These are phyloP conservation scores for Beris chalybata DNA, from an alignment of 2,888 invertebrate genomes.

Conservation along the genomic window DNA sequence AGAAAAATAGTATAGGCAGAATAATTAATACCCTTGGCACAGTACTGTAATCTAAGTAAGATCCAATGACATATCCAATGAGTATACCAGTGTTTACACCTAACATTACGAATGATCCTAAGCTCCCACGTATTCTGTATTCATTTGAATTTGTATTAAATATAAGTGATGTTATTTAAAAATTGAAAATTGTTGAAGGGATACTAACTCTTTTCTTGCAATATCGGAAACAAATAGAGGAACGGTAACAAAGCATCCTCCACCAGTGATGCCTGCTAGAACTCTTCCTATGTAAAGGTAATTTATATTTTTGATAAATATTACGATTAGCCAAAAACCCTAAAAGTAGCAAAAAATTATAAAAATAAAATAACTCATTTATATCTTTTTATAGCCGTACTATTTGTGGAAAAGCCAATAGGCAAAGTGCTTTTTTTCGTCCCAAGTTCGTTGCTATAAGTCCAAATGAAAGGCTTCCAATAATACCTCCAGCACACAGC, in stretches of 20 bases:
- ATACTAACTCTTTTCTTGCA: slow-evolving; percentile 49
- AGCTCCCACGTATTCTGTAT: slow-evolving; percentile 38
- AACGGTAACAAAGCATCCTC: slow-evolving; percentile 48
- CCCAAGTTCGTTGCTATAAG: slow-evolving; percentile 48
- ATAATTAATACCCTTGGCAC: slow-evolving; percentile 36
- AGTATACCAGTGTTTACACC: slow-evolving; percentile 37
- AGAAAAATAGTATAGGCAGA: slow-evolving; percentile 34
- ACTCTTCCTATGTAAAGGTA: slow-evolving; percentile 50
- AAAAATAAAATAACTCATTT: background rate
- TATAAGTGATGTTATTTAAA: too few species aligned
- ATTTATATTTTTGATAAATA: slow-evolving; percentile 47
- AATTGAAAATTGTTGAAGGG: background rate
- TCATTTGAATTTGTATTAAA: background rate
- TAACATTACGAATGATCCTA: slow-evolving; percentile 36
- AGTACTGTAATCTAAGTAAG: slow-evolving; percentile 34
- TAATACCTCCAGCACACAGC: slow-evolving; percentile 48
- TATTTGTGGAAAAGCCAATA: slow-evolving; percentile 50
- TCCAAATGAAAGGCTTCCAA: slow-evolving; percentile 49
- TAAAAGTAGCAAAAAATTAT: slow-evolving; percentile 35
- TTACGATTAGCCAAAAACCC: slow-evolving; percentile 50
- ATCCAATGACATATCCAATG: slow-evolving; percentile 37
- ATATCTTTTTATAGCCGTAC: slow-evolving; percentile 41
- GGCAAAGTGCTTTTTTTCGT: slow-evolving; percentile 47
- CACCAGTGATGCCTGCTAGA: slow-evolving; percentile 50
- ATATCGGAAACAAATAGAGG: slow-evolving; percentile 54